Base-by-base conservation (phyloP, 2,113 vertebrate species). In the Alouatta palliata region DNA sequence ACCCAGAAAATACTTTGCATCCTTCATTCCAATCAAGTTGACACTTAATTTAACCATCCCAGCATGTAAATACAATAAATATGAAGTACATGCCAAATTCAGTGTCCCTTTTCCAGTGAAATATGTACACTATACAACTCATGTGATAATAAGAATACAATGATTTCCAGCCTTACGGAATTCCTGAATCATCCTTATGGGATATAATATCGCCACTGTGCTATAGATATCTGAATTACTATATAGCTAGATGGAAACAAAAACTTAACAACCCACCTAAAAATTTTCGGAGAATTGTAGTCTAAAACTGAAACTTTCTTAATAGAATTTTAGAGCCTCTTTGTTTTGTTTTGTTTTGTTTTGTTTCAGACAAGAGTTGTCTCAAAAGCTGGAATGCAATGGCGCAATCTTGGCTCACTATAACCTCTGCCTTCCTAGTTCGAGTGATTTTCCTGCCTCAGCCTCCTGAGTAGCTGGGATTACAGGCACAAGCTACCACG, bases 271-370 rank as follows among this genome's bases (percentile, higher is more conserved):
- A 9, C 43, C 43, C 70, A 8, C 17, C 16, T 61, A 27, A 35
- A 81, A 61, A 79, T 27, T 61, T 68, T 83, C 35, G 35, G 37
- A 40, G 80, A 90, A n/a, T 5, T 85, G 8, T 88, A 64, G 64
- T 90, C 23, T 90, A 87, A 95, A 86, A 47, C 35, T 90, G n/a
- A 90, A 86, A 95, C 12, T 75, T 81, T 82, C 25, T 81, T 25
- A 85, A 45, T 45, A 80, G 79, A 91, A 83, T 81, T 95, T 80
- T 85, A 64, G 92, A 90, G 32, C 64, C 8, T 92, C 5, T 58
- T 93, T n/a, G 5, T 37, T 6, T 92, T 88, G 21, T 30, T 9
- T 92, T 5, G 52, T 93, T 85, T 73, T 37, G 8, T 90, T 86
- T 9, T 82, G 45, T 8, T 54, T 30, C 47, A 88, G n/a, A 47